A percentile compares a stretch with the other conserved stretches of the same genome.
Conservation (phyloP, 2,888 invertebrate species). For the Slavum lentiscoides region DNA sequence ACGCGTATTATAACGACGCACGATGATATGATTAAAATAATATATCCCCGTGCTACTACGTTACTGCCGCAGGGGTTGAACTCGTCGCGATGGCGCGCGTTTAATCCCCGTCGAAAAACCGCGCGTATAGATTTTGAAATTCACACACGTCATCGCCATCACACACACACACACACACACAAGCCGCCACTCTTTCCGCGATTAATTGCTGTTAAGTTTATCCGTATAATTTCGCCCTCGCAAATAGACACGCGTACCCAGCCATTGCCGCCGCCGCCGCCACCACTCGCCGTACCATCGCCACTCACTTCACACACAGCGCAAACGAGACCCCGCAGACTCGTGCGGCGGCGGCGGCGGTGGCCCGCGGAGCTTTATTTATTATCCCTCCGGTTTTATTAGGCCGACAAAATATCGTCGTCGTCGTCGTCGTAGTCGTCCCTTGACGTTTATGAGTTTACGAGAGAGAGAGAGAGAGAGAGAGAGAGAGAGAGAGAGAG, state of each 20-base stretch:
- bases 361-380: conserved; percentile 29
- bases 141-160: conserved; percentile 44
- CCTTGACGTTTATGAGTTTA: conserved; percentile 51
- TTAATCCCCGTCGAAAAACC: conserved; percentile 33
- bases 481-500: no score
- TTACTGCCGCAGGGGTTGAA: conserved; percentile 18
- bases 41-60: no score
- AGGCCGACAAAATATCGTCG: conserved; percentile 45
- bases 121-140: conserved; percentile 42
- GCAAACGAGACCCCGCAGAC: neutral
- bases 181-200: conserved; percentile 1
- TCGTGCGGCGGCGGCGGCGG: neutral
- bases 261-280: no score
- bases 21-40: neutral
- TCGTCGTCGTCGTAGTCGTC: neutral
- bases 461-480: no score
- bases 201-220: conserved; percentile 52
- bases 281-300: neutral
- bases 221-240: conserved; percentile 49
- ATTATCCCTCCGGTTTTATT: conserved; percentile 50
- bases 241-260: conserved; percentile 45
- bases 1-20: no score
- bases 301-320: neutral
- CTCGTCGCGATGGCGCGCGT: conserved; percentile 7
- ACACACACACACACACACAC: neutral